These are phyloP conservation scores for Pristionchus arcanus DNA, from an alignment of 2,888 invertebrate genomes.

Conservation along the genomic window DNA sequence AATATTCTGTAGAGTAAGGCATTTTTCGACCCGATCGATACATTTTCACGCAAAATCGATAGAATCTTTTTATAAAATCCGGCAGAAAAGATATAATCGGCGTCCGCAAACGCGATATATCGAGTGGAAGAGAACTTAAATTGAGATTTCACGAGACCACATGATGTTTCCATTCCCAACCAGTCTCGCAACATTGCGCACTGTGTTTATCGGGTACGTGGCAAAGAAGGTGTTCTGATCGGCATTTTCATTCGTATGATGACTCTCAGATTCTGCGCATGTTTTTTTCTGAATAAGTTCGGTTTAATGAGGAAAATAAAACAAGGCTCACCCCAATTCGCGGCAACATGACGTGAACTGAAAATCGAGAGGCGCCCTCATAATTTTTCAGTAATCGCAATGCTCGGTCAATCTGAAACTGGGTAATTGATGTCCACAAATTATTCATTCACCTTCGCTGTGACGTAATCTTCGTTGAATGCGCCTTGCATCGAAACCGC, in stretches of 20 bases:
- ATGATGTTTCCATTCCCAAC: too few species aligned
- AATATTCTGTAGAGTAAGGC: conserved; percentile 32
- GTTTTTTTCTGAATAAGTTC: not conserved
- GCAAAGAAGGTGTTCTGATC: not conserved
- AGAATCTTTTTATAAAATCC: conserved; percentile 39
- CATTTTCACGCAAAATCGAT: not conserved
- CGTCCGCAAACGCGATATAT: conserved; percentile 16
- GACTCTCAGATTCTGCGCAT: not conserved
- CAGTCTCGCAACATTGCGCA: conserved; percentile 25
- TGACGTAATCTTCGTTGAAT: not conserved
- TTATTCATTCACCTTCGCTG: not conserved
- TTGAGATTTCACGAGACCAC: too few species aligned
- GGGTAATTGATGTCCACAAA: not conserved
- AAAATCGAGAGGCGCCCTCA: not conserved
- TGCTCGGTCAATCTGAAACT: not conserved
- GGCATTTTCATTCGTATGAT: not conserved
- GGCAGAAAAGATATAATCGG: conserved; percentile 4
- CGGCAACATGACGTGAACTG: not conserved
- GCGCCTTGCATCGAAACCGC: not conserved
- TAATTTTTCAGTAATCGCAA: not conserved
- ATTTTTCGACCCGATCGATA: not conserved
- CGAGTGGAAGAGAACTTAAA: conserved; percentile 15
- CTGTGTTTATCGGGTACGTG: conserved; percentile 3
- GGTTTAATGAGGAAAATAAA: not conserved
- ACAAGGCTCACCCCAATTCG: not conserved